Base-by-base conservation (phyloP, 1,140 invertebrate genomes). In the Wasmannia auropunctata region DNA sequence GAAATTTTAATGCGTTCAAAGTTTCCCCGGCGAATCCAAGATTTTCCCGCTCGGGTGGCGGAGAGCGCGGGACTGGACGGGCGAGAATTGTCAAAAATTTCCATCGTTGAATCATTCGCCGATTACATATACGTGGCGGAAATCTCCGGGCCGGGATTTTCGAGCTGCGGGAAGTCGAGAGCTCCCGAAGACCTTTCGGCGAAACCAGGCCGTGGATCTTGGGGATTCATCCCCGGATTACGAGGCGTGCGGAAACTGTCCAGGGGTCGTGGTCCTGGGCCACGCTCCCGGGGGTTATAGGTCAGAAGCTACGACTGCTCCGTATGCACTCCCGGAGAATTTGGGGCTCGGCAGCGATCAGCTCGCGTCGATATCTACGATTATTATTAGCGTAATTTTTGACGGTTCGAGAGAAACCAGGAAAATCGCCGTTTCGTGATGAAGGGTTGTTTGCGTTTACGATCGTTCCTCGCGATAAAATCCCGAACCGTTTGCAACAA, bases 221-320 rank as follows among this genome's bases (percentile, higher is more conserved):
- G 72, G 83, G 89, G 89, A 88, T 90, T 89, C 86, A 80, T 74
- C 77, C 75, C 72, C 37, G 89, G 89, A 90, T 90, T 90, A 90
- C 88, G 86, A 58, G 80, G 76, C 74, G 76, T 86, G 86, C 80
- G 74, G 88, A 89, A 86, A 86, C 88, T 90, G 89, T 79, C 86
- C 88, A 43, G 60, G 46, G 89, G 87, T 88, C 88, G 80, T 58
- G 83, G 58, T 22, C 86, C 86, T 28, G 69, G 88, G 69, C 58
- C 81, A 34, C 77, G 86, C 62, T 76, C 86, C 65, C 77, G 62
- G 60, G 51, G 86, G 87, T 86, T 85, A 49, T 86, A 88, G 86
- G 89, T 90, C 88, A 84, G 60, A 90, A 86, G 56, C 81, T 86
- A 87, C 79, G 77, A 40, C 76, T 86, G 63, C 51, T 63, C 85